Evolutionary conservation across 2,888 invertebrate genomes (phyloP), one percentile per base, ranked within the genome.

Genomic region (Metellina segmentata): DNA sequence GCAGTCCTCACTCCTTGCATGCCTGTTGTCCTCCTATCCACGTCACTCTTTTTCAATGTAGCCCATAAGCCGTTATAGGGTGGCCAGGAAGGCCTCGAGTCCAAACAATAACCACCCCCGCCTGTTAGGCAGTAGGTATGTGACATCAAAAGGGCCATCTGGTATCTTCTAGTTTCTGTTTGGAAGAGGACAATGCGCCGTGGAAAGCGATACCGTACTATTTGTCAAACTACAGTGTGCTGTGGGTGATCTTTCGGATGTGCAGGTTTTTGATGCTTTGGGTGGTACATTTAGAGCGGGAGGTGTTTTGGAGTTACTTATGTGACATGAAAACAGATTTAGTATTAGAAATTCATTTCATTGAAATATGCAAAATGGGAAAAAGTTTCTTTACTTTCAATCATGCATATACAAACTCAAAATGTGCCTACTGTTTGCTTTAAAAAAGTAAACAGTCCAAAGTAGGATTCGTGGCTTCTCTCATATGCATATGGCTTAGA

Each of bases 61-160:
- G 61, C 53, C 53, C 34, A 34, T 34, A 34, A 6, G 51, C 77
- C 77, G 77, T 77, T 77, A 52, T 51, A 48, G 9, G n/a, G 51
- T 34, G 16, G n/a, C n/a, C 34, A 19, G 51, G 51, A 34, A 34
- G 34, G 34, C 34, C 81, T 20, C 20, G 34, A n/a, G 72, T n/a
- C 69, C 11, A 75, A 86, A 86, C 85, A 90, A 90, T 85, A 53
- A 52, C 34, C 90, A 49, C 85, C 90, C 85, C 79, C 90, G 78
- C 74, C 52, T 34, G n/a, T 72, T 51, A n/a, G 8, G 71, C 9
- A 69, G 16, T 70, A 70, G 85, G 72, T 61, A 61, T 61, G 11
- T 11, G 72, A 53, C 51, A 82, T 71, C 85, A 90, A 85, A 88
- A 85, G 70, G 78, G 82, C 89, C 90, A 90, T 90, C 90, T 90